Conservation (phyloP, 2,797 vertebrate genomes). For the Bovichtus variegatus region DNA sequence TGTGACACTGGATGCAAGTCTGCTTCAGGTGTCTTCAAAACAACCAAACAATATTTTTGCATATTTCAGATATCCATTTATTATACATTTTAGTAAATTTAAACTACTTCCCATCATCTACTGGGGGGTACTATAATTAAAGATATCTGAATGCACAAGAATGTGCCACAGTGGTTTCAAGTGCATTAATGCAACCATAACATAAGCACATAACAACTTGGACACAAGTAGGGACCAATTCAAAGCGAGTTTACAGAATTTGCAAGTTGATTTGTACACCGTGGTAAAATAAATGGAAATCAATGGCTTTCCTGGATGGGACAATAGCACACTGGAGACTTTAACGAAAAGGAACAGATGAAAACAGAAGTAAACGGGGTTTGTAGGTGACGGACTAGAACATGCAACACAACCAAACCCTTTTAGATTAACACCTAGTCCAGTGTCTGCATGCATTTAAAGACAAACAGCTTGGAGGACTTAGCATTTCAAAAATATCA, state of each 20-base stretch:
- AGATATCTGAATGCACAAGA: not conserved
- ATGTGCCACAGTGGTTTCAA: not conserved
- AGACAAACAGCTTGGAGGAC: not conserved
- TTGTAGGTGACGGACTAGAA: not conserved
- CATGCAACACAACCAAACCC: not conserved
- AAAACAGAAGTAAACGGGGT: not conserved
- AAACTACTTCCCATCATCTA: too few species aligned
- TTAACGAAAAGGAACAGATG: not conserved
- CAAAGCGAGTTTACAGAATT: not conserved
- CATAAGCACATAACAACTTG: too few species aligned
- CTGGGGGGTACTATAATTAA: not conserved
- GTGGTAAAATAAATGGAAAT: not conserved
- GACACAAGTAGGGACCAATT: not conserved
- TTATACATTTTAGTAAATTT: too few species aligned
- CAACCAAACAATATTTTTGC: not conserved
- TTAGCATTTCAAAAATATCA: not conserved
- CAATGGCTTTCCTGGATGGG: not conserved
- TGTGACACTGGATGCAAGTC: not conserved
- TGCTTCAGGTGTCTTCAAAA: not conserved
- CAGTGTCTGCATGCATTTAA: slow-evolving; percentile 5
- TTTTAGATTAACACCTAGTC: not conserved
- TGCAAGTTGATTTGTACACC: not conserved
- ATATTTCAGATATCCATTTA: slow-evolving; percentile 10
- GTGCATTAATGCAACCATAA: not conserved
- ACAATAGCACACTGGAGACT: not conserved